Evolutionary conservation across 2,888 invertebrate species (phyloP).

Genomic region (Piscicola geometra): DNA sequence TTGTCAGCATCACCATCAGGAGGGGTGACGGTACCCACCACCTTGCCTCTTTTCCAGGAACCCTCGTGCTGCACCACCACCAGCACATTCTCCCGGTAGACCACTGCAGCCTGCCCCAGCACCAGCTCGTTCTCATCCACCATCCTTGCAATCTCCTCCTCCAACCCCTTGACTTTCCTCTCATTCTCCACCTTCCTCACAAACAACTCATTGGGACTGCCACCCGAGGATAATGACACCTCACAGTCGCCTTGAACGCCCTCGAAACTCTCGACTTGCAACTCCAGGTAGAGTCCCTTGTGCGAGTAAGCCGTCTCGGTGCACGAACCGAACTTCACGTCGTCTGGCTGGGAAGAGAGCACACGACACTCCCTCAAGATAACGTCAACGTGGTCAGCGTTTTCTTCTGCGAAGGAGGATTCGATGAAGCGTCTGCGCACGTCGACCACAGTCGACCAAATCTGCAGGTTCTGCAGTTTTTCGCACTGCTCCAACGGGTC

Average conservation of each 20-base stretch:
- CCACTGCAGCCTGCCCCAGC: neutral
- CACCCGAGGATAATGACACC: neutral
- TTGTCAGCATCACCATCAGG: neutral
- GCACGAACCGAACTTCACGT: neutral
- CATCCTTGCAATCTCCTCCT: conserved; percentile 5
- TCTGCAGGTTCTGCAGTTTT: conserved; percentile 58
- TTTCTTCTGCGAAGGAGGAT: conserved; percentile 32
- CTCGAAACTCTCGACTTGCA: conserved; percentile 12
- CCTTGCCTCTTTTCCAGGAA: conserved; percentile 51
- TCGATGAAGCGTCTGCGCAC: conserved; percentile 32
- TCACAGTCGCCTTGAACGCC: neutral
- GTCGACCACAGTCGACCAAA: conserved; percentile 57
- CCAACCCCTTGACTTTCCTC: neutral
- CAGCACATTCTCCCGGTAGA: too few species aligned
- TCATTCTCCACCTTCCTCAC: conserved; percentile 20
- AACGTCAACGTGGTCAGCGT: conserved; percentile 21
- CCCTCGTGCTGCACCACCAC: neutral
- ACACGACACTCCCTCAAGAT: neutral
- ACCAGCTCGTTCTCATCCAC: neutral
- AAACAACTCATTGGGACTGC: conserved; percentile 11
- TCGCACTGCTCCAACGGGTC: conserved; percentile 64
- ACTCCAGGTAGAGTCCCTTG: neutral
- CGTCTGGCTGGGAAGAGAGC: neutral
- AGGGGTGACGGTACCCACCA: conserved; percentile 57
- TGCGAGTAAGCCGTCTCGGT: neutral